These are phyloP conservation scores for Masticophis lateralis DNA, from an alignment of 2,797 vertebrate species.

Conservation along the genomic window DNA sequence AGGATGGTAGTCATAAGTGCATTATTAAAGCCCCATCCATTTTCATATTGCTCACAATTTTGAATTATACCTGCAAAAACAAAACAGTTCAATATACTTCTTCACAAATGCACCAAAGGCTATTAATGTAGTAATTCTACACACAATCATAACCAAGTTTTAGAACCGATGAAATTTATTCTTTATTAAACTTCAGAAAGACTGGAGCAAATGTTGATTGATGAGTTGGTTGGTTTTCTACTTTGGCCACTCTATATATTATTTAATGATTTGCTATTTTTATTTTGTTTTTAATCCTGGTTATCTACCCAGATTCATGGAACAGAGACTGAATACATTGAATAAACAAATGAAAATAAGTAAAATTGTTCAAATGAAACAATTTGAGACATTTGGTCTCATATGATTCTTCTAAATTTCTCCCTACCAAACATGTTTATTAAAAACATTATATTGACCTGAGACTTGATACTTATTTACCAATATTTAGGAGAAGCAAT, in stretches of 20 bases:
- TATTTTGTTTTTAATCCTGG: background rate
- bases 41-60: background rate
- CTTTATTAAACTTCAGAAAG: background rate
- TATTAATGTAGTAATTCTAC: background rate
- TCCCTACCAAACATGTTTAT: background rate
- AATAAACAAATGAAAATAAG: background rate
- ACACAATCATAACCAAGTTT: background rate
- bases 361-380: background rate
- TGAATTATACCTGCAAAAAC: background rate
- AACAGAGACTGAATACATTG: background rate
- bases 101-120: background rate
- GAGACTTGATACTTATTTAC: background rate
- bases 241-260: background rate
- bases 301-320: background rate
- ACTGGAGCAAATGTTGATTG: background rate
- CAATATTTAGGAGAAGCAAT: background rate
- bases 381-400: background rate
- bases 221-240: background rate
- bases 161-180: background rate
- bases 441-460: background rate
- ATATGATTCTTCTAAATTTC: background rate
- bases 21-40: background rate
- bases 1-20: background rate
- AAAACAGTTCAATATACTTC: background rate
- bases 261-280: background rate